Percentiles rank a stretch among this genome's conserved stretches.
These are phyloP conservation scores for Torymus tubicola DNA, from an alignment of 2,888 invertebrate species.

Conservation along the genomic window DNA sequence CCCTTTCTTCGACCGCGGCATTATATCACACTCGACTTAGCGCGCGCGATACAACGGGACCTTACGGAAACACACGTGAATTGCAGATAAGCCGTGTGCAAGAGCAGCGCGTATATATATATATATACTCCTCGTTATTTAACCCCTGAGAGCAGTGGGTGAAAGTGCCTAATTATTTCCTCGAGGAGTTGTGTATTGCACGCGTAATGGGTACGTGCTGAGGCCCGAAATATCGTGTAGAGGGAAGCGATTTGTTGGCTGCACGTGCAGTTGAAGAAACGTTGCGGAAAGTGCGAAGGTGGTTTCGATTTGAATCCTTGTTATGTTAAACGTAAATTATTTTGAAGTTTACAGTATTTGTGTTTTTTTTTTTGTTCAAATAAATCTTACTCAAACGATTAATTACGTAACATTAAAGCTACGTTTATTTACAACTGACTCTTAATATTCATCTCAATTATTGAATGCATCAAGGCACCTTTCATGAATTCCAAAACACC, in stretches of 20 bases:
- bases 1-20: conserved; percentile 21
- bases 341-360: too few species aligned
- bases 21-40: conserved; percentile 45
- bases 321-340: too few species aligned
- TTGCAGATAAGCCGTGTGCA: conserved; percentile 36
- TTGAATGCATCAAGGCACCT: too few species aligned
- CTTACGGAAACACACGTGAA: conserved; percentile 11
- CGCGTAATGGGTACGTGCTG: conserved; percentile 19
- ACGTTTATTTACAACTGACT: too few species aligned
- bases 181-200: not conserved
- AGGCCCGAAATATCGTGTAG: conserved; percentile 45
- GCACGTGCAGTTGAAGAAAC: not conserved
- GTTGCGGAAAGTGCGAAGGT: not conserved
- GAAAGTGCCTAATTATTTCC: conserved; percentile 55
- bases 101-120: too few species aligned
- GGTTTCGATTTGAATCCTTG: too few species aligned
- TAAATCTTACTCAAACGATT: too few species aligned
- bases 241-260: conserved; percentile 19
- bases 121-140: conserved; percentile 51
- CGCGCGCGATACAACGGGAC: conserved; percentile 42
- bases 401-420: too few species aligned
- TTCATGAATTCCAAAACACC: too few species aligned
- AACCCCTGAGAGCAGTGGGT: conserved; percentile 24
- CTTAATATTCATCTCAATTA: too few species aligned
- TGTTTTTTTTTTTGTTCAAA: too few species aligned